These are phyloP conservation scores for Drosophila leontia DNA, from an alignment of 1,140 invertebrate species.

Conservation along the genomic window DNA sequence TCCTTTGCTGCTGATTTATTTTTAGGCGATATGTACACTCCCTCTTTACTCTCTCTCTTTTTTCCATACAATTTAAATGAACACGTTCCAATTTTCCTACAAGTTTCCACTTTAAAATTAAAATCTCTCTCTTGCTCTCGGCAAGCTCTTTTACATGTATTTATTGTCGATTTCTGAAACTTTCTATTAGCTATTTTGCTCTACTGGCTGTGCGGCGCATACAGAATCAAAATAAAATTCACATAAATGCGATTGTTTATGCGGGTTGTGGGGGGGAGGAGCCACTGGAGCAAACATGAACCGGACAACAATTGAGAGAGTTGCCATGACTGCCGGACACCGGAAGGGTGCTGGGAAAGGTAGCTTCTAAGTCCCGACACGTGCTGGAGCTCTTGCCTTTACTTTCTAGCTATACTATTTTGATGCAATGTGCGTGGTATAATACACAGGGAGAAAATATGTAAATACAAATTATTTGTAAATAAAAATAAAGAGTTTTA, in stretches of 20 bases:
- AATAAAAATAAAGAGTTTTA: not conserved
- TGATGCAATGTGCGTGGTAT: constrained; percentile 29
- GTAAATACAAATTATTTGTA: not conserved
- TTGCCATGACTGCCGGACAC: constrained; percentile 17
- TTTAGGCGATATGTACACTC: too few relatives aligned
- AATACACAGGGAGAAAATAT: not conserved
- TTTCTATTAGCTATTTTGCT: constrained; percentile 33
- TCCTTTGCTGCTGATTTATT: not conserved
- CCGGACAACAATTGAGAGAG: constrained; percentile 45
- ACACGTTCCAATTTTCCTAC: not conserved
- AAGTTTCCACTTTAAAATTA: constrained; percentile 7
- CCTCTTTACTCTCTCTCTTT: too few relatives aligned
- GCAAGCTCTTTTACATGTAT: constrained; percentile 19
- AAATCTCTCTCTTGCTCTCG: constrained; percentile 22
- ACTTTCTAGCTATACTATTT: constrained; percentile 11
- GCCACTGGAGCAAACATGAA: constrained; percentile 27
- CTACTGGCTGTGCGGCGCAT: constrained; percentile 1
- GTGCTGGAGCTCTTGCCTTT: constrained; percentile 32
- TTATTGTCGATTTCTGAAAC: constrained; percentile 20
- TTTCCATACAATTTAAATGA: constrained; percentile 1
- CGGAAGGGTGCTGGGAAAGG: constrained; percentile 9
- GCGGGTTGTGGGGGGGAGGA: not conserved
- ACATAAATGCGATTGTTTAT: constrained; percentile 61
- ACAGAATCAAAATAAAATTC: constrained; percentile 70
- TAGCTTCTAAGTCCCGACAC: constrained; percentile 41